phyloP scores from a whole-genome alignment of 2,113 vertebrate species.

The Cyprinus carpio region DNA sequence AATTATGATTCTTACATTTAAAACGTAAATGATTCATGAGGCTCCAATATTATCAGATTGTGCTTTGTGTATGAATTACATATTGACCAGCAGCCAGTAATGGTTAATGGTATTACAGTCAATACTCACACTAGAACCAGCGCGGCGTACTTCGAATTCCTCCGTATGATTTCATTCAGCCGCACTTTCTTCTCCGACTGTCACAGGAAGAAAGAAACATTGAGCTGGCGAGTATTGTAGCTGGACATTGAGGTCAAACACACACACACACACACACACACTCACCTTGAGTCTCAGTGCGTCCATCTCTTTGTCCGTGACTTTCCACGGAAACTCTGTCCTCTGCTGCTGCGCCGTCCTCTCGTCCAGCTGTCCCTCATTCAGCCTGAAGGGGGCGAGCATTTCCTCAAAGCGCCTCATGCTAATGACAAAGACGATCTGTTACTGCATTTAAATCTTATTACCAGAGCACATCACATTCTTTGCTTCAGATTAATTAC shows the following conservation, averaged over 20 bases:
- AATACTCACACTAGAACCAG: constrained; percentile 76
- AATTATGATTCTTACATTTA: background rate
- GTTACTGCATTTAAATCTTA: background rate
- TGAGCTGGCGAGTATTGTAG: background rate
- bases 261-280: constrained; percentile 54
- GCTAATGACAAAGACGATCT: constrained; percentile 53
- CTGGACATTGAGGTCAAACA: constrained; percentile 18
- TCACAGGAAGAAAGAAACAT: background rate
- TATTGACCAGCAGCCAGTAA: constrained; percentile 17
- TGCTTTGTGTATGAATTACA: background rate
- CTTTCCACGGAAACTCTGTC: constrained; percentile 62
- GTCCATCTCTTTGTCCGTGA: constrained; percentile 72
- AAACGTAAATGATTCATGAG: background rate
- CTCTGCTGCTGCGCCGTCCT: constrained; percentile 49
- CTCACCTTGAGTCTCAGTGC: constrained; percentile 70
- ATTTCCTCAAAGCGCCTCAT: constrained; percentile 71
- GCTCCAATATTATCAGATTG: constrained; percentile 7
- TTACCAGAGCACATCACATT: background rate
- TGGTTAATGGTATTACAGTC: background rate
- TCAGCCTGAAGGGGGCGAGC: constrained; percentile 69
- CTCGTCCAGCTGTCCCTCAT: constrained; percentile 64
- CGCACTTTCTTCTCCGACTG: constrained; percentile 74
- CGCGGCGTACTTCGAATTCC: constrained; percentile 73
- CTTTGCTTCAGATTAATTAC: background rate
- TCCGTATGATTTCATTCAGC: constrained; percentile 76